These are phyloP conservation scores for Pectinophora gossypiella DNA, from an alignment of 1,140 invertebrate species.

Conservation along the genomic window DNA sequence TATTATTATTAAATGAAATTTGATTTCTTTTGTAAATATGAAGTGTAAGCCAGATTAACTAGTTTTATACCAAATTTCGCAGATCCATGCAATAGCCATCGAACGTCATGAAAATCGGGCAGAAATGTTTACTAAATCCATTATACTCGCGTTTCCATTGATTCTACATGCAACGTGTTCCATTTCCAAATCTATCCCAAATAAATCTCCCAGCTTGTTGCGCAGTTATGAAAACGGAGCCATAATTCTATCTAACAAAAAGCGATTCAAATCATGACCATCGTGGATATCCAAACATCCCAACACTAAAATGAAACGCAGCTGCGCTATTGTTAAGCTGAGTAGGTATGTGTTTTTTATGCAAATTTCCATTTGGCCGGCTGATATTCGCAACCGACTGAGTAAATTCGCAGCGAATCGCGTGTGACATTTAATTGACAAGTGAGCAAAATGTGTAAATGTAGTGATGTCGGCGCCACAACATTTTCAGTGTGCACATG, in stretches of 20 bases:
- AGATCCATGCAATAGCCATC: too few relatives aligned
- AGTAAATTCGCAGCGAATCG: constrained; percentile 65
- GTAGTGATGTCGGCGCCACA: constrained; percentile 39
- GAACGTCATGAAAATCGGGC: neutral
- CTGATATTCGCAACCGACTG: constrained; percentile 59
- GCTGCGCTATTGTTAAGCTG: constrained; percentile 17
- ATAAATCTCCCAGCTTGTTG: constrained; percentile 2
- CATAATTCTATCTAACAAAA: constrained; percentile 4
- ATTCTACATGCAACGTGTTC: neutral
- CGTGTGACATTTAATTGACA: constrained; percentile 66
- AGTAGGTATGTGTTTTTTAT: constrained; percentile 56
- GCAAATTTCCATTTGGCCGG: constrained; percentile 62
- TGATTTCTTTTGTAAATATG: too few relatives aligned
- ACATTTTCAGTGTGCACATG: constrained; percentile 26
- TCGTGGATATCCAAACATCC: neutral
- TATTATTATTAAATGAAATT: too few relatives aligned
- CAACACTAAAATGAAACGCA: constrained; percentile 3
- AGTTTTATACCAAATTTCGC: too few relatives aligned
- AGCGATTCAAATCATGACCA: constrained; percentile 4
- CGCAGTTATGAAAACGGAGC: constrained; percentile 1
- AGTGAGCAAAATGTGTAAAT: constrained; percentile 58
- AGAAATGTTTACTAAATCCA: neutral
- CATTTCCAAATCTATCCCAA: neutral
- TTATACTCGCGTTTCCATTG: neutral
- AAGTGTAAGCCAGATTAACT: too few relatives aligned